Evolutionary conservation across 2,888 invertebrate genomes (phyloP), one percentile per base, ranked within the genome.

Genomic region (Synergus japonicus): DNA sequence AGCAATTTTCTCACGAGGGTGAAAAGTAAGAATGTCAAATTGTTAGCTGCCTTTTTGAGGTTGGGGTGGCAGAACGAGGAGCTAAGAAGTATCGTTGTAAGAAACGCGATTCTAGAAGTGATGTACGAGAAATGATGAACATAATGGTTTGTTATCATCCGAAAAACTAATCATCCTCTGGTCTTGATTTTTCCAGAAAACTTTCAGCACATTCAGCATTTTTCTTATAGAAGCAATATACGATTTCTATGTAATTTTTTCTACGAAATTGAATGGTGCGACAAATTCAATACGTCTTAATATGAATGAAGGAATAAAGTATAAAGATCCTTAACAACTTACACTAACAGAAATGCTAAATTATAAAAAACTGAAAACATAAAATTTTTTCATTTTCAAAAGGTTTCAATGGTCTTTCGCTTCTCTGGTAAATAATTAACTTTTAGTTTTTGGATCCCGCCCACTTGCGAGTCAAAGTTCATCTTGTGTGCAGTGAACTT

Each of bases 11-110:
- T 73, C 81, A 41, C 58, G 78, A 80, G 83, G 78, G 80, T 79
- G 82, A 81, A 79, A 85, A 84, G 85, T 84, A 85, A 85, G 84
- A 85, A 84, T 85, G 86, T 86, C 82, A 83, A 84, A 88, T 87
- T 84, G 84, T 85, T 83, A 79, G 82, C 77, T 81, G 79, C 80
- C 78, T 79, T 82, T 78, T 81, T 79, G 76, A 85, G 86, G 86
- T 87, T 84, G 82, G 81, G 82, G 81, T 49, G 64, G 63, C 44
- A 43, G 60, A 63, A n/a, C 12, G n/a, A 54, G 44, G 15, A 49
- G n/a, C 43, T 43, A 65, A 65, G 77, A 18, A 49, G 37, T 46
- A 44, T 13, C 5, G 15, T 10, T 9, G 46, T 5, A 49, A 29
- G 49, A 29, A 60, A 15, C 8, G n/a, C 37, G 8, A 12, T 54